Conservation (phyloP, 1,140 invertebrate genomes). For the Aphidius gifuensis region DNA sequence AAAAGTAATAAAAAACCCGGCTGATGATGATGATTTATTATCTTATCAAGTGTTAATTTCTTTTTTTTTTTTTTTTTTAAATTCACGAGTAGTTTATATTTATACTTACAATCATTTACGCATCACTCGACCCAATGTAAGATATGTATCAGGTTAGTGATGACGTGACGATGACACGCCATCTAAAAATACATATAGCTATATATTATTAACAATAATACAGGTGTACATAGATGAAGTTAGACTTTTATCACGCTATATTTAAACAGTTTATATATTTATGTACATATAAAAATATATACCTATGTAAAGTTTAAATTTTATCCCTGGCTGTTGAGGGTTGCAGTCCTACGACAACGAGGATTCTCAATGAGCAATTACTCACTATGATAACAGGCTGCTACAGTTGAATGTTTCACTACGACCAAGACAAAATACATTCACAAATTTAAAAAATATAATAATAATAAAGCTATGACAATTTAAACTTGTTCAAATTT, state of each 20-base stretch:
- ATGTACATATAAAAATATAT: no score
- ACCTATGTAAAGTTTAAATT: no score
- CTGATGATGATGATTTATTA: slow-evolving; percentile 3
- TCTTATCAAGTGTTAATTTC: not conserved
- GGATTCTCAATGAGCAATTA: slow-evolving; percentile 24
- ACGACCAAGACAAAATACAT: no score
- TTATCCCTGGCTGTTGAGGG: no score
- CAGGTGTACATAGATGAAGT: not conserved
- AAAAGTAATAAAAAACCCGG: not conserved
- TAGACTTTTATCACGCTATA: not conserved
- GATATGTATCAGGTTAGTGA: slow-evolving; percentile 7
- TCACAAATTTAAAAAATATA: no score
- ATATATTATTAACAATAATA: not conserved
- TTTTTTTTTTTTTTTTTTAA: not conserved
- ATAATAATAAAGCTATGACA: no score
- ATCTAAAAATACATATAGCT: not conserved
- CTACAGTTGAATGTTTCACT: not conserved
- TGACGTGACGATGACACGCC: slow-evolving; percentile 4
- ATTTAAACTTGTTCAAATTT: no score
- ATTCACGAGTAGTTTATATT: no score
- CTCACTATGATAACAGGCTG: not conserved
- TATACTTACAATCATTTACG: not conserved
- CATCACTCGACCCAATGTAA: not conserved
- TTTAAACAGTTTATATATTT: not conserved
- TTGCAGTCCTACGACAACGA: not conserved